Percentiles rank a stretch among this genome's conserved stretches.
Conservation (phyloP, 2,113 vertebrate genomes). For the Sterna hirundo region DNA sequence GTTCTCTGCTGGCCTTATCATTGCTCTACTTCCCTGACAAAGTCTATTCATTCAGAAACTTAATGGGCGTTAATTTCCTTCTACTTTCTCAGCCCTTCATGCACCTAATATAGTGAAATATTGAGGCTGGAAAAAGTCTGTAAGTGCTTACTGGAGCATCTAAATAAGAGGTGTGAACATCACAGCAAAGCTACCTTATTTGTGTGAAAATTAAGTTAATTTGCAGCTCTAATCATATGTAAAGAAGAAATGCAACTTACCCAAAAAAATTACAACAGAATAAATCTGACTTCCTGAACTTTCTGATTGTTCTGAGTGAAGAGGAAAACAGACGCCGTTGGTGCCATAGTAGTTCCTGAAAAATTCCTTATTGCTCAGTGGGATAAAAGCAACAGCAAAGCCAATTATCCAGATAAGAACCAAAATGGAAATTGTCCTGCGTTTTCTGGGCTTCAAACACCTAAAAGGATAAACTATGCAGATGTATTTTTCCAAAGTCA, state of each 20-base stretch:
- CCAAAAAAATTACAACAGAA: slow-evolving; percentile 93
- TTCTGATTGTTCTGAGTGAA: slow-evolving; percentile 93
- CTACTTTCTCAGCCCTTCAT: not conserved
- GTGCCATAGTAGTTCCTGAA: slow-evolving; percentile 97
- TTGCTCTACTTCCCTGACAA: not conserved
- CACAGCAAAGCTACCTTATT: not conserved
- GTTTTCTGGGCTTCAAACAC: slow-evolving; percentile 87
- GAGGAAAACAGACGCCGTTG: slow-evolving; percentile 94
- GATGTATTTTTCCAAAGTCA: slow-evolving; percentile 97
- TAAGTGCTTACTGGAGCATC: not conserved
- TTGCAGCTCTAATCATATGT: not conserved
- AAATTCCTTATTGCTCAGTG: slow-evolving; percentile 85
- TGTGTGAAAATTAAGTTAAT: not conserved
- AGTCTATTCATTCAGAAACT: not conserved
- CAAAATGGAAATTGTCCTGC: slow-evolving; percentile 86
- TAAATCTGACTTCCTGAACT: slow-evolving; percentile 89
- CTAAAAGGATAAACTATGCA: slow-evolving; percentile 96
- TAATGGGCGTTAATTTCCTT: not conserved
- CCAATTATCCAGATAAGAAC: slow-evolving; percentile 91
- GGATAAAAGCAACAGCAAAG: slow-evolving; percentile 88
- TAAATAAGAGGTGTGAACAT: not conserved
- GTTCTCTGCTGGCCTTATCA: not conserved
- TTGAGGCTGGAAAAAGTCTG: not conserved
- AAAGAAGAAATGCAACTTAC: slow-evolving; percentile 73
- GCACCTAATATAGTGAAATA: not conserved